A percentile compares a stretch with the other conserved stretches of the same genome.
These are phyloP conservation scores for Pantherophis vulpinus DNA, from an alignment of 2,797 vertebrate species.

Conservation along the genomic window DNA sequence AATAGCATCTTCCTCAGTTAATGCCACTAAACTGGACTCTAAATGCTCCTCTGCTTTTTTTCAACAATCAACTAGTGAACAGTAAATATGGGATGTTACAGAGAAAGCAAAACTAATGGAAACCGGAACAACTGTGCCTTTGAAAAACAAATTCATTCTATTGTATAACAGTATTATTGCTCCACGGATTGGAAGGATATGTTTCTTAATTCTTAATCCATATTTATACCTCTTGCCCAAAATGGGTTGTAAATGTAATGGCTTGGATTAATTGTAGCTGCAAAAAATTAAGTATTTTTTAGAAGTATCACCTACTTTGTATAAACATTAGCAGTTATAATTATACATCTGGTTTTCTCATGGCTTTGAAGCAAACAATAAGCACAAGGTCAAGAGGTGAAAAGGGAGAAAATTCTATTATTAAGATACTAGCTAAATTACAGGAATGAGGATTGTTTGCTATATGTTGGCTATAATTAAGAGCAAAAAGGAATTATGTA, in stretches of 20 bases:
- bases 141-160: background rate
- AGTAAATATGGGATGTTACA: background rate
- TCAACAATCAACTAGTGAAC: background rate
- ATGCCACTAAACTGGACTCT: background rate
- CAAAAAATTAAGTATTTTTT: constrained; percentile 3
- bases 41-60: background rate
- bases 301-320: background rate
- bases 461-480: background rate
- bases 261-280: constrained; percentile 17
- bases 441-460: background rate
- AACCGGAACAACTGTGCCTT: background rate
- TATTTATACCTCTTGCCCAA: constrained; percentile 10
- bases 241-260: constrained; percentile 6
- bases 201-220: background rate
- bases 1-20: background rate
- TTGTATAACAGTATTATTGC: accelerated
- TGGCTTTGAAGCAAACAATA: constrained; percentile 1
- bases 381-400: background rate
- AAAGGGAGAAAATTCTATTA: background rate
- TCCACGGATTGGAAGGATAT: accelerated
- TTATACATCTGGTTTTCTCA: constrained; percentile 1
- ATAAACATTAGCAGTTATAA: constrained; percentile 28
- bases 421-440: background rate
- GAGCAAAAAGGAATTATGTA: background rate
- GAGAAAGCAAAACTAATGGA: background rate